Evolutionary conservation across 2,888 invertebrate species (phyloP).

Genomic region (Dendrolimus pini): DNA sequence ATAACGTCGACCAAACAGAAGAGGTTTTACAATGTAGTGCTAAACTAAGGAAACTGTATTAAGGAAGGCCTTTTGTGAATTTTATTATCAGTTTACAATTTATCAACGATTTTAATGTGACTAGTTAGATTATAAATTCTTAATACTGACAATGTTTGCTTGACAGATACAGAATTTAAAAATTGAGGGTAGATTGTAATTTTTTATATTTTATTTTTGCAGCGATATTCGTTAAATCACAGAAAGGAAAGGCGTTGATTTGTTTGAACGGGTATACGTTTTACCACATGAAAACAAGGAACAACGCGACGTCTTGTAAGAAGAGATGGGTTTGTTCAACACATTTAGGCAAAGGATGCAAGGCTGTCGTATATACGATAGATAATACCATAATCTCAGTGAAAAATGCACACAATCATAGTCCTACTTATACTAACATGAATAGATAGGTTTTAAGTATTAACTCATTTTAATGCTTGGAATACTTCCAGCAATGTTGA

Average conservation of each 20-base stretch:
- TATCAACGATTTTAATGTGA: too few species aligned
- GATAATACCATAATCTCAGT: slow-evolving; percentile 20
- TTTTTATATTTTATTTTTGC: slow-evolving; percentile 10
- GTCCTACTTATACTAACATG: neutral
- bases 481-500: too few species aligned
- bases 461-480: too few species aligned
- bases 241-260: slow-evolving; percentile 30
- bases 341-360: slow-evolving; percentile 13
- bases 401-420: slow-evolving; percentile 22
- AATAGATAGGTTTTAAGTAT: slow-evolving; percentile 5
- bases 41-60: too few species aligned
- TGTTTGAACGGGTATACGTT: slow-evolving; percentile 31
- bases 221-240: slow-evolving; percentile 27
- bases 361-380: slow-evolving; percentile 16
- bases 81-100: too few species aligned
- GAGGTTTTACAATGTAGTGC: too few species aligned
- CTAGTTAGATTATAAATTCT: too few species aligned
- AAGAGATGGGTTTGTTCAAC: slow-evolving; percentile 12
- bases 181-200: too few species aligned
- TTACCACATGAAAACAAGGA: slow-evolving; percentile 8
- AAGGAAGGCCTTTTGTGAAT: too few species aligned
- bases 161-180: too few species aligned
- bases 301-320: slow-evolving; percentile 9
- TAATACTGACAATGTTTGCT: too few species aligned
- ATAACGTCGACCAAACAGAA: too few species aligned